phyloP scores from a whole-genome alignment of 2,113 vertebrate species.

The Miniopterus natalensis region DNA sequence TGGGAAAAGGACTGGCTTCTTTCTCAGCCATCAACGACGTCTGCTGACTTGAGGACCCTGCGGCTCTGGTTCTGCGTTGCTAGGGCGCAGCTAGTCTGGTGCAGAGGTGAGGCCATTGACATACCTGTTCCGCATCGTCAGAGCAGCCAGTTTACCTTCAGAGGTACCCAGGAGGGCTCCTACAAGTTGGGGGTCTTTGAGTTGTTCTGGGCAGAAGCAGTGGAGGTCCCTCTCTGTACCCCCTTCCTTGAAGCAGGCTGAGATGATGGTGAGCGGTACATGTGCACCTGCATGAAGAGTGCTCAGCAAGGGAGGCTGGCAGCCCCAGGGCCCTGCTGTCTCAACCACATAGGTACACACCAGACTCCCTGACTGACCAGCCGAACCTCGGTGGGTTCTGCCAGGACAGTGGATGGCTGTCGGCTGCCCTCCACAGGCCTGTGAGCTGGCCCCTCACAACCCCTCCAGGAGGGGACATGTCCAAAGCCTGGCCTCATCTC shows the following conservation, averaged over 20 bases:
- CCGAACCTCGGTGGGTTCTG: slow-evolving; percentile 58
- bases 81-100: slow-evolving; percentile 32
- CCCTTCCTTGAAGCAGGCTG: slow-evolving; percentile 64
- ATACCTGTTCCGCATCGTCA: neutral
- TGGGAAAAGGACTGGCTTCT: neutral
- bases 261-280: slow-evolving; percentile 52
- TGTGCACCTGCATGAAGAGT: slow-evolving; percentile 59
- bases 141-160: neutral
- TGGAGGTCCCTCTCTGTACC: neutral
- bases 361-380: slow-evolving; percentile 63
- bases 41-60: neutral
- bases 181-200: neutral
- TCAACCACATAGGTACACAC: slow-evolving; percentile 28
- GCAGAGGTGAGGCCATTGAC: neutral
- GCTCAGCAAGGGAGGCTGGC: slow-evolving; percentile 52
- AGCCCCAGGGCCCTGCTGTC: slow-evolving; percentile 57
- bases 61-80: slow-evolving; percentile 13
- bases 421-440: slow-evolving; percentile 61
- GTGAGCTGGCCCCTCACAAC: slow-evolving; percentile 62
- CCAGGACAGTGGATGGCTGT: slow-evolving; percentile 49
- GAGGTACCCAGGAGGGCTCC: neutral
- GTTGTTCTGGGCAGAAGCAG: slow-evolving; percentile 10
- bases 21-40: neutral
- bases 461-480: slow-evolving; percentile 58
- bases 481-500: slow-evolving; percentile 68